Evolutionary conservation across 1,140 invertebrate species (phyloP), one percentile per base, ranked within the genome.

Genomic region (Rhopalosiphum maidis): DNA sequence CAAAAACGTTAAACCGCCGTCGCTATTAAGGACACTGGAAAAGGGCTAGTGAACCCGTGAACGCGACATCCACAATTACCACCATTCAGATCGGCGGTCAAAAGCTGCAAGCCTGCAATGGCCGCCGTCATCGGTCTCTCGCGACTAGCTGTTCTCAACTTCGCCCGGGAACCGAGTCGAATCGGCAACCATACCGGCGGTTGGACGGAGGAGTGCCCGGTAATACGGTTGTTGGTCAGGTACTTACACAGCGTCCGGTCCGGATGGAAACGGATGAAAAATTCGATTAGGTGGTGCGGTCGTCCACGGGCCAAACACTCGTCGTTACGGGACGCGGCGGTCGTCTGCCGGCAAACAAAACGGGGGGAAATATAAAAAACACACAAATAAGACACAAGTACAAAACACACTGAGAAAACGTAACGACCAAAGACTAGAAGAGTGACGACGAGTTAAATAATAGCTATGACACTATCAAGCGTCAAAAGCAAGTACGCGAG

Each of bases 191-290:
- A 3, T 68, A 86, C 30, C 11, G 35, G 41, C 18, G 82, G 30
- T 5, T 1, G 46, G 86, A 88, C 87, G 22, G 37, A 25, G 4
- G 35, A 30, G 1, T 11, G 35, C 11, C 4, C 0, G 54, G 37
- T 37, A 25, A 7, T 2, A 18, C 2, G 35, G 54, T 15, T 43
- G 23, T 51, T 18, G 8, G 22, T 41, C 22, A 5, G 25, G 46
- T 85, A 93, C 91, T 93, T 93, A 93, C 91, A 9, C n/a, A 22
- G 37, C n/a, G n/a, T 85, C 48, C n/a, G 77, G 48, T 83, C 35
- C 48, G 91, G 91, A 93, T 93, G 82, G 82, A 93, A 93, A 93
- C 37, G 91, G 91, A 93, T 93, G 35, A 93, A 93, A 93, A 85
- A 21, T 91, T 25, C 35, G 15, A 51, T 83, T 25, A 22, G 35